phyloP scores from a whole-genome alignment of 1,140 invertebrate genomes.

The Diabrotica undecimpunctata region DNA sequence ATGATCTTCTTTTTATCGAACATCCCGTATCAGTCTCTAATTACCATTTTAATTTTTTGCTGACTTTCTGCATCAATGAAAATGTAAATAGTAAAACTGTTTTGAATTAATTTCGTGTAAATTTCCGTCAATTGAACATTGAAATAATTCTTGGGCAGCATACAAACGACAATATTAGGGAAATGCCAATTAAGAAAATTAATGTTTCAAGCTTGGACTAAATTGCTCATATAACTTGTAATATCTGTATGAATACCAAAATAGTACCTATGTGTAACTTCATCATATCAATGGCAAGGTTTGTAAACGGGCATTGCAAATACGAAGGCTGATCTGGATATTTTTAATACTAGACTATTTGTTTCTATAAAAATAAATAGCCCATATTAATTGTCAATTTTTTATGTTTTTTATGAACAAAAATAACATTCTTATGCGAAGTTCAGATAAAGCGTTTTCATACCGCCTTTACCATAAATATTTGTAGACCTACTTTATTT shows the following conservation, averaged over 20 bases:
- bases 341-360: too few relatives aligned
- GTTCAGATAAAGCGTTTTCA: too few relatives aligned
- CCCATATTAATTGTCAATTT: too few relatives aligned
- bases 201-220: background rate
- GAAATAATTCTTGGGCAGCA: background rate
- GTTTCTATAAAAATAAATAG: too few relatives aligned
- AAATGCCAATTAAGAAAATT: background rate
- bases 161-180: background rate
- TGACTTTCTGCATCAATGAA: background rate
- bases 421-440: too few relatives aligned
- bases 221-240: background rate
- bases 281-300: background rate
- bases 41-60: background rate
- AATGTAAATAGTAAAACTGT: background rate
- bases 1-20: background rate
- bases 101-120: slow-evolving; percentile 1
- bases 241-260: background rate
- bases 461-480: too few relatives aligned
- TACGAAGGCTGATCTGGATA: too few relatives aligned
- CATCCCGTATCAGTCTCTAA: background rate
- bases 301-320: background rate
- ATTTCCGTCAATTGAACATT: background rate
- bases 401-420: too few relatives aligned
- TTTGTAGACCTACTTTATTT: too few relatives aligned
- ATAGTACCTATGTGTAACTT: background rate